A percentile compares a stretch with the other conserved stretches of the same genome.
Conservation (phyloP, 2,888 invertebrate species). For the Volucella inflata region DNA sequence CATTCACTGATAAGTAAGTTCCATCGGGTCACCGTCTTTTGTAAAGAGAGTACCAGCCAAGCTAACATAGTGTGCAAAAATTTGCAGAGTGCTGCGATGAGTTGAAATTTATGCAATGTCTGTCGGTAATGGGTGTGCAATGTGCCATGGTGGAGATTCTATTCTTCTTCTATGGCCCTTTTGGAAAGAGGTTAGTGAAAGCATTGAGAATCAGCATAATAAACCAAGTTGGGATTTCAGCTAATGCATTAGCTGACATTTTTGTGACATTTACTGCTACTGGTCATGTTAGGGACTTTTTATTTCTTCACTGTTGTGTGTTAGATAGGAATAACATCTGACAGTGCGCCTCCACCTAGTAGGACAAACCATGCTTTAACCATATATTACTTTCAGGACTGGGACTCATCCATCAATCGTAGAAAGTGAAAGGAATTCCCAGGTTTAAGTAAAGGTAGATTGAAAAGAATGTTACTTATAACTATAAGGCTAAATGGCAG, state of each 20-base stretch:
- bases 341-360: too few species aligned
- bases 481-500: too few species aligned
- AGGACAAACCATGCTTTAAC: too few species aligned
- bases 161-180: background rate
- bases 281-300: background rate
- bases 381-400: too few species aligned
- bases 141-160: constrained; percentile 9
- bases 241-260: constrained; percentile 53
- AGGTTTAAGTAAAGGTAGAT: too few species aligned
- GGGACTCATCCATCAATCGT: too few species aligned
- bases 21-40: constrained; percentile 54
- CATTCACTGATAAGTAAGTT: constrained; percentile 64
- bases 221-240: constrained; percentile 31
- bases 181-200: background rate
- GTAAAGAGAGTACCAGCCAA: background rate
- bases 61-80: constrained; percentile 45
- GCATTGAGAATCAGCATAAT: constrained; percentile 52
- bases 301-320: too few species aligned
- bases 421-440: too few species aligned
- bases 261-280: constrained; percentile 50
- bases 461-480: too few species aligned
- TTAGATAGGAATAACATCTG: too few species aligned
- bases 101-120: constrained; percentile 55
- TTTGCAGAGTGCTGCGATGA: constrained; percentile 33
- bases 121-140: constrained; percentile 40